phyloP scores from a whole-genome alignment of 2,113 vertebrate genomes.

The Scomber scombrus region DNA sequence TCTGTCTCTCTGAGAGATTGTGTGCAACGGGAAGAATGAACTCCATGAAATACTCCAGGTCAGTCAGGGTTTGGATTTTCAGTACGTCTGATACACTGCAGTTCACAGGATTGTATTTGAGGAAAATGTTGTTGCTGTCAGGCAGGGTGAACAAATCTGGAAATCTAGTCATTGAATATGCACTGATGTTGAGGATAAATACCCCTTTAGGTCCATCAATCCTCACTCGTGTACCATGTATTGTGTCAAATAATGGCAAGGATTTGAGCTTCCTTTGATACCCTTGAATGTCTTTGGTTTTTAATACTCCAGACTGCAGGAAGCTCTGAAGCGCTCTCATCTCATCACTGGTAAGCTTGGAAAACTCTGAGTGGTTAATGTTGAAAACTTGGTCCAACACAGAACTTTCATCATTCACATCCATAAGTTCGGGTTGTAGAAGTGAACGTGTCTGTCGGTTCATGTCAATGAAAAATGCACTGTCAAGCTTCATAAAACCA shows the following conservation, averaged over 20 bases:
- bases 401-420: constrained; percentile 57
- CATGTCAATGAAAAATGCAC: accelerated
- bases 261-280: constrained; percentile 73
- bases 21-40: constrained; percentile 75
- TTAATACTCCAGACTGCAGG: constrained; percentile 62
- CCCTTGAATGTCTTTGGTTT: background rate
- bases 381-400: constrained; percentile 78
- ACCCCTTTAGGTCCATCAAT: constrained; percentile 71
- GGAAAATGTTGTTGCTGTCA: constrained; percentile 62
- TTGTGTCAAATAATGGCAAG: constrained; percentile 86
- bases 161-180: background rate
- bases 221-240: constrained; percentile 61
- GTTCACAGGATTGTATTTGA: constrained; percentile 55
- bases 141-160: constrained; percentile 62
- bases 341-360: constrained; percentile 50
- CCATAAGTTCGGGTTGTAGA: constrained; percentile 55
- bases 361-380: constrained; percentile 68
- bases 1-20: constrained; percentile 60
- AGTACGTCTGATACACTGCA: background rate
- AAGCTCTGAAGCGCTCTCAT: constrained; percentile 57
- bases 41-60: constrained; percentile 75
- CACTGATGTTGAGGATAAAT: constrained; percentile 67
- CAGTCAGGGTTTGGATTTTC: constrained; percentile 58
- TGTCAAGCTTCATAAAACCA: constrained; percentile 77
- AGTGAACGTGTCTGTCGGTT: accelerated